These are phyloP conservation scores for Lithophane socia DNA, from an alignment of 2,888 invertebrate species.

Conservation along the genomic window DNA sequence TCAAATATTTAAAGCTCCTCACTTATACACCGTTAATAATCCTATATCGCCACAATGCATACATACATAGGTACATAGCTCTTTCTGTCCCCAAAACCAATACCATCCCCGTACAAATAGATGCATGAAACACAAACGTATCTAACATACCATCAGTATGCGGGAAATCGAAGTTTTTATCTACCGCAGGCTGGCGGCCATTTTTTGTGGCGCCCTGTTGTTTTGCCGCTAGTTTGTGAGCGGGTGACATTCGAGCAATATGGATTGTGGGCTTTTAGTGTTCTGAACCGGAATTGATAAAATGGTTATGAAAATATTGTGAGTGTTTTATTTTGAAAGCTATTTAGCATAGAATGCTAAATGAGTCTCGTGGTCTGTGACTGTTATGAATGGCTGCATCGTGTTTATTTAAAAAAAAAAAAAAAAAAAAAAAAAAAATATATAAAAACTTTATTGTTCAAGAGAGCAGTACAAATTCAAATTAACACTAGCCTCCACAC, in stretches of 20 bases:
- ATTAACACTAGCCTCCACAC: no score
- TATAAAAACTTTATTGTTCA: no score
- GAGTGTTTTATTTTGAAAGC: constrained; percentile 17
- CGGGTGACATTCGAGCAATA: constrained; percentile 36
- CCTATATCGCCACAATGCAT: not conserved
- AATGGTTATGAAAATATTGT: constrained; percentile 37
- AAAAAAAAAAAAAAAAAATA: no score
- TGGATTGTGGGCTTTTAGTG: constrained; percentile 36
- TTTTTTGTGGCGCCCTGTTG: constrained; percentile 32
- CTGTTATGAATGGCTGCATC: not conserved
- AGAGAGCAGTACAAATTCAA: no score
- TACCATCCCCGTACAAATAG: constrained; percentile 31
- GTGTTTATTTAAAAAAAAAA: no score
- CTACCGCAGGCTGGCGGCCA: constrained; percentile 32
- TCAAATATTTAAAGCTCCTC: not conserved
- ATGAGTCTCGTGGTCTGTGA: constrained; percentile 25
- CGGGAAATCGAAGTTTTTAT: constrained; percentile 60
- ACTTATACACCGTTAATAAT: not conserved
- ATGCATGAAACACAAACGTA: constrained; percentile 25
- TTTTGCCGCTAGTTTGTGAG: constrained; percentile 27
- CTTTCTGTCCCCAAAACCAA: constrained; percentile 10
- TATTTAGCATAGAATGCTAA: constrained; percentile 12
- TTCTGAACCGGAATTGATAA: constrained; percentile 31
- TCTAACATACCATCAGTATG: constrained; percentile 47
- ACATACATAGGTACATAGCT: not conserved